Conservation (phyloP, 2,797 vertebrate species). For the Gallinago solitaria region DNA sequence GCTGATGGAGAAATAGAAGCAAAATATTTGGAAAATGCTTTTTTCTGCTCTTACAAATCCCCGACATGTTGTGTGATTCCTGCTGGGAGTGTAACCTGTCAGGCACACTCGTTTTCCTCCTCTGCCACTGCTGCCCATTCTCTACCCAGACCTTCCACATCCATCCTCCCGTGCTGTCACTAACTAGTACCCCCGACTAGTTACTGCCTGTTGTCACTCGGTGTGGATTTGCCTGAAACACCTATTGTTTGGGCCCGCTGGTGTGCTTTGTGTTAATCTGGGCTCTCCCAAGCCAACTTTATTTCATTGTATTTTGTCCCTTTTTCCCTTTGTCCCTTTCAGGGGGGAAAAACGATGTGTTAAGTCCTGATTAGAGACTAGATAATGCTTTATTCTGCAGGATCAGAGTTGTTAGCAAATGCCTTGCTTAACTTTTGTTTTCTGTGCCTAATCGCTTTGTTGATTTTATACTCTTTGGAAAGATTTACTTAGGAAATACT, state of each 20-base stretch:
- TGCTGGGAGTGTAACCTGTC: background rate
- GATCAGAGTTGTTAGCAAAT: background rate
- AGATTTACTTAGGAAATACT: constrained; percentile 36
- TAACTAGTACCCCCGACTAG: background rate
- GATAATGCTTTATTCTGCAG: background rate
- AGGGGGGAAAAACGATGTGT: background rate
- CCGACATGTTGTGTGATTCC: background rate
- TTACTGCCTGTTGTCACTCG: background rate
- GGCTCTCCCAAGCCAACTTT: background rate
- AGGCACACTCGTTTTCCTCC: background rate
- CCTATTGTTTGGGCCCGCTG: background rate
- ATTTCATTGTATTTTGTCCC: background rate
- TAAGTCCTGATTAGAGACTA: background rate
- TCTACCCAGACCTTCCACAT: background rate
- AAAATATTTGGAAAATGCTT: background rate
- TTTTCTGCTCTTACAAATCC: background rate
- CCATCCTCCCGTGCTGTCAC: background rate
- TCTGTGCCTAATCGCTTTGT: background rate
- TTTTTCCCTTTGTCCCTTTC: background rate
- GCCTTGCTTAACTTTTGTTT: background rate
- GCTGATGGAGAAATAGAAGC: background rate
- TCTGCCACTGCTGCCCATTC: background rate
- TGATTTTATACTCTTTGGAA: background rate
- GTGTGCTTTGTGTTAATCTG: background rate
- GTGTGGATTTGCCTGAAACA: background rate